phyloP scores from a whole-genome alignment of 2,888 invertebrate genomes.

The Allophyes oxyacanthae region DNA sequence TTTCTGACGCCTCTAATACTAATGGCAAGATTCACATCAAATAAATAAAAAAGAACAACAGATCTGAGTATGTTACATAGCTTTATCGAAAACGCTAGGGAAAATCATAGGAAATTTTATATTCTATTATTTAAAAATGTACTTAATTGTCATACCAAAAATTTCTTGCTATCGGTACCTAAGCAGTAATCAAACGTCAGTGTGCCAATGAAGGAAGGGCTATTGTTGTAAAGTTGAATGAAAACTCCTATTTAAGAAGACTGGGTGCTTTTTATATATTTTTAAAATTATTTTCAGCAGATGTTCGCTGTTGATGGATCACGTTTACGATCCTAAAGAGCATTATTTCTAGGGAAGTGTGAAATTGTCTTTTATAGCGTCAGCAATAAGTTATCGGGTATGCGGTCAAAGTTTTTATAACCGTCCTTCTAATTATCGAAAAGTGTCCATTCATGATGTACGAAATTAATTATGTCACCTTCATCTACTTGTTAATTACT shows the following conservation, averaged over 20 bases:
- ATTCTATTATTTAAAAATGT: no score
- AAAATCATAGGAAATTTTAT: no score
- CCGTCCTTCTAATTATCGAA: slow-evolving; percentile 33
- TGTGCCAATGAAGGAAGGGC: slow-evolving; percentile 88
- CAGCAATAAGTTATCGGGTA: slow-evolving; percentile 12
- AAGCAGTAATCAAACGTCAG: slow-evolving; percentile 85
- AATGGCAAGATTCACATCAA: no score
- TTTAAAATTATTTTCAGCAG: slow-evolving; percentile 88
- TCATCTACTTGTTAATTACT: slow-evolving; percentile 9
- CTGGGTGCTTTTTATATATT: slow-evolving; percentile 80
- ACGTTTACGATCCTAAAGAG: slow-evolving; percentile 70
- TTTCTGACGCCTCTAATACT: slow-evolving; percentile 6
- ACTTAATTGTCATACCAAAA: no score
- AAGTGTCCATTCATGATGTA: slow-evolving; percentile 15
- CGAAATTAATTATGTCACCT: slow-evolving; percentile 6
- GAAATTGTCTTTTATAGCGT: slow-evolving; percentile 76
- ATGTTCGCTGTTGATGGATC: slow-evolving; percentile 84
- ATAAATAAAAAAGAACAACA: no score
- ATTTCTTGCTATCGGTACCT: slow-evolving; percentile 72
- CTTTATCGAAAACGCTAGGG: no score
- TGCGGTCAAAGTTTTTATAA: slow-evolving; percentile 26
- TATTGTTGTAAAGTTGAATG: slow-evolving; percentile 87
- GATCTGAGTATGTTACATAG: no score
- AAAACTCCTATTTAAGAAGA: slow-evolving; percentile 88
- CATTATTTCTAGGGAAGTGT: slow-evolving; percentile 78